These are phyloP conservation scores for Patella ulyssiponensis DNA, from an alignment of 2,888 invertebrate species.

Conservation along the genomic window DNA sequence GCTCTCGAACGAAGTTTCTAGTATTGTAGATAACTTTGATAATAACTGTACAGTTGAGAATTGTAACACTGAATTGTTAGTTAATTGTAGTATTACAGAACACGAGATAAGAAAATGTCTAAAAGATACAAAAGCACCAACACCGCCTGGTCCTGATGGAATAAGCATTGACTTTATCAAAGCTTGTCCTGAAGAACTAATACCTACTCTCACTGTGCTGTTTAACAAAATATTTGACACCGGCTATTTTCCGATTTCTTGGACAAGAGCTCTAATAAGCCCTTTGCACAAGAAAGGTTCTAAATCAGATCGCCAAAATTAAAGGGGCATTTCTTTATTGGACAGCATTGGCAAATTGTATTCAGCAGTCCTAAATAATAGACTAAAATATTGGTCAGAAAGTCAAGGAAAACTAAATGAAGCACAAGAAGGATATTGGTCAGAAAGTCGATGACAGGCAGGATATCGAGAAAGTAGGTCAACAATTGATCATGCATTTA, in stretches of 20 bases:
- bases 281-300: neutral
- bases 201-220: neutral
- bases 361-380: slow-evolving; percentile 24
- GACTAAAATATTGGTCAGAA: slow-evolving; percentile 26
- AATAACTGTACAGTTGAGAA: neutral
- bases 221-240: neutral
- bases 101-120: neutral
- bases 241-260: neutral
- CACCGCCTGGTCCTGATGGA: neutral
- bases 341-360: slow-evolving; percentile 11
- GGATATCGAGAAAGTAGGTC: slow-evolving; percentile 17
- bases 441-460: slow-evolving; percentile 30
- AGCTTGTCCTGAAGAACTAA: neutral
- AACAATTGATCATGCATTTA: neutral
- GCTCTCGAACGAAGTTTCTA: neutral
- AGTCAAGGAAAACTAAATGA: too few species aligned
- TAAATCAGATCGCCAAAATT: neutral
- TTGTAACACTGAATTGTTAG: neutral
- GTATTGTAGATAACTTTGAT: neutral
- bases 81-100: neutral
- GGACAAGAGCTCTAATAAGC: neutral
- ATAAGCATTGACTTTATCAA: neutral
- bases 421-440: too few species aligned
- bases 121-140: neutral
- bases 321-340: neutral